Conservation (phyloP, 2,113 vertebrate species). For the Mormyrus lacerda region DNA sequence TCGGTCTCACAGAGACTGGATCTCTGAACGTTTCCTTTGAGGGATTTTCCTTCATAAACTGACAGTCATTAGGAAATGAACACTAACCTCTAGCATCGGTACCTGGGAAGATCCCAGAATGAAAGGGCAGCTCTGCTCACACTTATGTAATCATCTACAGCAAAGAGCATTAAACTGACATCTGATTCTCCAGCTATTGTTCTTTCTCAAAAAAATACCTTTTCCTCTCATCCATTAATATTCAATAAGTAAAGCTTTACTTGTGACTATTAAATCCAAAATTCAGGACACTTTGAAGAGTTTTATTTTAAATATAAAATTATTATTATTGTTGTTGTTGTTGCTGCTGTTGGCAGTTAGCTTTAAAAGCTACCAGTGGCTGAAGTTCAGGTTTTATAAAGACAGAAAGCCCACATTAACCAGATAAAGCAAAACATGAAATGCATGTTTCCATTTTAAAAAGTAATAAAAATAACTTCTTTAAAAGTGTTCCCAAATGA, state of each 20-base stretch:
- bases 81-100: neutral
- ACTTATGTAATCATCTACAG: neutral
- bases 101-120: neutral
- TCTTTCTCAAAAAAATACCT: neutral
- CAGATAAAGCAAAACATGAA: neutral
- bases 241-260: neutral
- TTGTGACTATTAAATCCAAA: neutral
- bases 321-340: neutral
- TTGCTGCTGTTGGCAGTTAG: neutral
- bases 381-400: neutral
- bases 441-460: neutral
- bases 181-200: neutral
- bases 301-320: neutral
- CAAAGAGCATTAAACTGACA: neutral
- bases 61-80: neutral
- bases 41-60: neutral
- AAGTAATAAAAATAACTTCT: too few relatives aligned
- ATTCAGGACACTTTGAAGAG: neutral
- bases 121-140: neutral
- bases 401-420: neutral
- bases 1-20: neutral
- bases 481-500: neutral
- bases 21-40: neutral
- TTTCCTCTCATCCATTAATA: neutral
- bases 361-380: neutral